Evolutionary conservation across 2,797 vertebrate species (phyloP).

Genomic region (Aphelocoma californica): DNA sequence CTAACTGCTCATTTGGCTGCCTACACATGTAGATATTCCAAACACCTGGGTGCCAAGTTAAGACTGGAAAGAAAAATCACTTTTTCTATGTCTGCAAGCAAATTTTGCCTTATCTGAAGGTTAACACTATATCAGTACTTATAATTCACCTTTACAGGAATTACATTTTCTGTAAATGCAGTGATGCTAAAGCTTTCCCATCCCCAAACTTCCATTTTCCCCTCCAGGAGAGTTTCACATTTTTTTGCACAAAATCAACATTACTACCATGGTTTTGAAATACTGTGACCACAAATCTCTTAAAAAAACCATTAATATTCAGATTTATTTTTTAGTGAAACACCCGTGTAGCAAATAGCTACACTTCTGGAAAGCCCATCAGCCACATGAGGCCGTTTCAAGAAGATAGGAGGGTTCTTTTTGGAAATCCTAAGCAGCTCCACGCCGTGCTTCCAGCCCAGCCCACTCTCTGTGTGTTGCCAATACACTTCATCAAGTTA

Average conservation of each 20-base stretch:
- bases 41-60: neutral
- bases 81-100: neutral
- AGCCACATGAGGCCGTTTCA: neutral
- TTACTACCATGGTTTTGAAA: neutral
- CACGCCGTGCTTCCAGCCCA: neutral
- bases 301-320: neutral
- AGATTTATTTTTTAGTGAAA: neutral
- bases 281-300: neutral
- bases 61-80: neutral
- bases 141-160: neutral
- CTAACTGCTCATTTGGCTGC: neutral
- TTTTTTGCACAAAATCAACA: neutral
- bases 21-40: neutral
- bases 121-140: neutral
- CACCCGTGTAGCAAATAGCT: neutral
- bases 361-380: neutral
- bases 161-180: neutral
- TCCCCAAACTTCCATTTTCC: neutral
- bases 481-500: constrained; percentile 56
- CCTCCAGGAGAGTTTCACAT: neutral
- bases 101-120: neutral
- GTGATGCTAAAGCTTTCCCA: neutral
- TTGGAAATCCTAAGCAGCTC: neutral
- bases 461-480: neutral
- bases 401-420: neutral